Evolutionary conservation across 2,113 vertebrate species (phyloP).

Genomic region (Perca schrenkii): DNA sequence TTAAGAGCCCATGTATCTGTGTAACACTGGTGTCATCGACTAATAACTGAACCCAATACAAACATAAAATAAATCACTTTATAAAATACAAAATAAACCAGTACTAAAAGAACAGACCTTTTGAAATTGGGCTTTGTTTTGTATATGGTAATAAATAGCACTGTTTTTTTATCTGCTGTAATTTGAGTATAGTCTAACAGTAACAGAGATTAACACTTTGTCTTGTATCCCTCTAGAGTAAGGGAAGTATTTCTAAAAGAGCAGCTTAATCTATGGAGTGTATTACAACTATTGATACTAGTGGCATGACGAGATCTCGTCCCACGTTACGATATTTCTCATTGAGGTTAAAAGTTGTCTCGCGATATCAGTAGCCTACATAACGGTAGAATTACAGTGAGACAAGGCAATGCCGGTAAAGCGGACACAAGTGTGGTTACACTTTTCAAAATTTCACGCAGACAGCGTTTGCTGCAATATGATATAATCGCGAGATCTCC

Average conservation of each 20-base stretch:
- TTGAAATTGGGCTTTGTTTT: not conserved
- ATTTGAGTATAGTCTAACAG: not conserved
- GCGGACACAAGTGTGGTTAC: too few relatives aligned
- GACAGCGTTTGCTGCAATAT: too few relatives aligned
- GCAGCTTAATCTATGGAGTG: not conserved
- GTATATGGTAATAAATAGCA: not conserved
- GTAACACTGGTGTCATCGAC: not conserved
- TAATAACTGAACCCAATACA: not conserved
- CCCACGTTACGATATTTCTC: too few relatives aligned
- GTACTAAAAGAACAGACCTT: not conserved
- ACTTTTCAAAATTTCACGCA: too few relatives aligned
- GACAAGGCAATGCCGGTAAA: too few relatives aligned
- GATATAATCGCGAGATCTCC: too few relatives aligned
- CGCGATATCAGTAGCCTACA: too few relatives aligned
- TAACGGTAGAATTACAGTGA: too few relatives aligned
- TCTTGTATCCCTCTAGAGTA: not conserved
- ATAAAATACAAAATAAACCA: not conserved
- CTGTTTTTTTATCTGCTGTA: not conserved
- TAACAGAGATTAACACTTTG: not conserved
- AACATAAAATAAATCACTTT: not conserved
- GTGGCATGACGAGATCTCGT: too few relatives aligned
- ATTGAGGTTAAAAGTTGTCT: too few relatives aligned
- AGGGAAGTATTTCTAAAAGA: not conserved
- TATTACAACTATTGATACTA: not conserved
- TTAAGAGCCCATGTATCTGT: not conserved